Evolutionary conservation across 2,797 vertebrate species (phyloP).

Genomic region (Phataginus tricuspis): DNA sequence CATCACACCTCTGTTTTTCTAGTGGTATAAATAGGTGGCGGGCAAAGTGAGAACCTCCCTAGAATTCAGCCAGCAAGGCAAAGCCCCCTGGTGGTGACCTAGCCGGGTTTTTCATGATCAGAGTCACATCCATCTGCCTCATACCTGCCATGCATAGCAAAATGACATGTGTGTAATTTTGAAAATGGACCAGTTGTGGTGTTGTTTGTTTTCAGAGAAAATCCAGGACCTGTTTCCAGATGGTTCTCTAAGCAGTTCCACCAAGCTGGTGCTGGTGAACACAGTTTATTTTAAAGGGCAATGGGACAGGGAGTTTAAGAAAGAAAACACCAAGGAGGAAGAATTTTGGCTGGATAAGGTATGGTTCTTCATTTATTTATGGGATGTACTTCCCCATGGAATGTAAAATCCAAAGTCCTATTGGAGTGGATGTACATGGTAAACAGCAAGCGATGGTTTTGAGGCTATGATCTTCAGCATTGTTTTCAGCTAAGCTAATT

Average conservation of each 20-base stretch:
- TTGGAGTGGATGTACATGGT: neutral
- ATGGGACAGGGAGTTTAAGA: conserved; percentile 88
- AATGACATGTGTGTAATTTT: neutral
- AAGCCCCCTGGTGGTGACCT: neutral
- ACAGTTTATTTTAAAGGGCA: conserved; percentile 93
- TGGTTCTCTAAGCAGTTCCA: conserved; percentile 82
- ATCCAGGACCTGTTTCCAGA: conserved; percentile 90
- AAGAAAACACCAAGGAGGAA: conserved; percentile 88
- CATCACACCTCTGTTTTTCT: neutral
- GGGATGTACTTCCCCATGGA: neutral
- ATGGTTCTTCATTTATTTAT: neutral
- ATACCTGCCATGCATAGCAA: neutral
- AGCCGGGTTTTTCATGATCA: neutral
- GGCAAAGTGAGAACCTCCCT: neutral
- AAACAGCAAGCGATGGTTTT: neutral
- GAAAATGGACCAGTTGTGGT: neutral
- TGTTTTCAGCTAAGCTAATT: neutral
- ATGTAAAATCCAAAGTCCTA: neutral
- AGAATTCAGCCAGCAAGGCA: neutral
- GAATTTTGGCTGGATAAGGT: conserved; percentile 89
- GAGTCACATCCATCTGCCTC: neutral
- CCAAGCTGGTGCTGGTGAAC: conserved; percentile 90
- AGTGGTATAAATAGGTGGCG: neutral
- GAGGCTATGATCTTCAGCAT: neutral
- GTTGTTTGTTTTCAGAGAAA: conserved; percentile 86